Base-by-base conservation (phyloP, 2,797 vertebrate species). In the Enteromius thamalakanensis region DNA sequence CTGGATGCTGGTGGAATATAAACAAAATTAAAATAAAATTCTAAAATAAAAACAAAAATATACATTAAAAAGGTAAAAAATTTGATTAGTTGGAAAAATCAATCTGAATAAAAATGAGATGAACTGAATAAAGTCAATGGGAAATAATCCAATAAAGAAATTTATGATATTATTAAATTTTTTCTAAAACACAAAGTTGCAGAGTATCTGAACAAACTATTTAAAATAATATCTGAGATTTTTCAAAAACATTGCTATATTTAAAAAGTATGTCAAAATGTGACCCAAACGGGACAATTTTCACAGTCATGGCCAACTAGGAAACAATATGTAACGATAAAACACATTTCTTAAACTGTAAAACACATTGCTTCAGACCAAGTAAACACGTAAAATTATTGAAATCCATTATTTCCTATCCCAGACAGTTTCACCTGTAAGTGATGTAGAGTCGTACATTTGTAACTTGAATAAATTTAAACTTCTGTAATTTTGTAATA, bases 11-110 rank as follows among this genome's bases (percentile, higher is more conserved):
- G 85, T 84, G 83, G 72, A 89, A 69, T 81, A 85, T 60, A 76
- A 85, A 53, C 19, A 75, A 84, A 87, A 87, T 86, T 88, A 82
- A 92, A 79, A 67, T 55, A 15, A 26, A 29, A 70, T 58, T 0
- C 55, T 23, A 23, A 26, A 79, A 55, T 32, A 37, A 8, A 26
- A 42, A 42, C n/a, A 23, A 6, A 15, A 55, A 19, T 11, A 26
- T 58, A 58, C 3, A 7, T 53, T 0, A 21, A 6, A 51, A 51
- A 72, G 10, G 1, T 8, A 71, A 17, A 7, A 26, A 12, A 11
- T 19, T 34, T n/a, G 10, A 49, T 71, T 47, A 32, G 3, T 65
- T 19, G 29, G 62, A 34, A 64, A 17, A 64, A 32, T 6, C 4
- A 2, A 23, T 74, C 47, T 53, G 47, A 53, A 74, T 53, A 49